Conservation (phyloP, 2,888 invertebrate genomes). For the Harpalus rufipes region DNA sequence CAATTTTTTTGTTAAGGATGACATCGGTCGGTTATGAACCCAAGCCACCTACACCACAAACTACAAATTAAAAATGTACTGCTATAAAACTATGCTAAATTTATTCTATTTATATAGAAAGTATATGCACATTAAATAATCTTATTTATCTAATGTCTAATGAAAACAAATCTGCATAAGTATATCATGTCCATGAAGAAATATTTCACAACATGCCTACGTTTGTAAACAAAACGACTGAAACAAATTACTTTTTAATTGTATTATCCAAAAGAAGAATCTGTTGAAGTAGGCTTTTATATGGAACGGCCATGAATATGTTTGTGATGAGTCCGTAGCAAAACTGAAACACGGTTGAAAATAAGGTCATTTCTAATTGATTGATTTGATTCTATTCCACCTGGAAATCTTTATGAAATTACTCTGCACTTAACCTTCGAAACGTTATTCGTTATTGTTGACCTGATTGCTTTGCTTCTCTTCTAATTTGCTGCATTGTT, state of each 20-base stretch:
- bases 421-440: conserved; percentile 35
- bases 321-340: conserved; percentile 22
- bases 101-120: not conserved
- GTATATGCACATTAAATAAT: not conserved
- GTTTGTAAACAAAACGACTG: not conserved
- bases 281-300: conserved; percentile 9
- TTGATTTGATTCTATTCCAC: conserved; percentile 37
- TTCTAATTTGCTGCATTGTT: conserved; percentile 12
- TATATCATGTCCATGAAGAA: not conserved
- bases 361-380: conserved; percentile 46
- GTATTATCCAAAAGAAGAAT: not conserved
- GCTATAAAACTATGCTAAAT: too few species aligned
- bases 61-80: too few species aligned
- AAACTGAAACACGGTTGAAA: conserved; percentile 18
- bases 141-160: not conserved
- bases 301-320: conserved; percentile 23
- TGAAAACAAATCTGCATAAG: not conserved
- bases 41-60: too few species aligned
- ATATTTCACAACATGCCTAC: not conserved
- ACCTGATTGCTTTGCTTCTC: conserved; percentile 24
- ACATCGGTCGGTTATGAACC: too few species aligned
- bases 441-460: conserved; percentile 34
- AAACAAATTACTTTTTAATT: conserved; percentile 1
- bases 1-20: too few species aligned
- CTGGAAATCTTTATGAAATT: conserved; percentile 34